phyloP scores from a whole-genome alignment of 2,888 invertebrate species.

The Caenorhabditis sp. region DNA sequence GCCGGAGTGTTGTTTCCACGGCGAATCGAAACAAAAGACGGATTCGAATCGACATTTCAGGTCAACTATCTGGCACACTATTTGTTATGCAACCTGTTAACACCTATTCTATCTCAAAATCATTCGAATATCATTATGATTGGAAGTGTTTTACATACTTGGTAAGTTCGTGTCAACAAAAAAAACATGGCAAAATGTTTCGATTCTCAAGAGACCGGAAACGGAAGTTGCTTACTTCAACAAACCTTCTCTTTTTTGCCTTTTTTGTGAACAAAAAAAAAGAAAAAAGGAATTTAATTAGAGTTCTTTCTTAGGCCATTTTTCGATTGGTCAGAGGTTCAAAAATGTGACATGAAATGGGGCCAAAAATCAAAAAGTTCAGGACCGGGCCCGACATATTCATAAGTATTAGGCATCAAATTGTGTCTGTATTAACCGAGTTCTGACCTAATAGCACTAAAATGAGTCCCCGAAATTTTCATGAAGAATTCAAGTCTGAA shows the following conservation, averaged over 20 bases:
- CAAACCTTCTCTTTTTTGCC: constrained; percentile 8
- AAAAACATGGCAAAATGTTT: neutral
- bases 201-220: neutral
- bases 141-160: constrained; percentile 67
- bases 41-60: constrained; percentile 66
- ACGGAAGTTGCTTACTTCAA: constrained; percentile 3
- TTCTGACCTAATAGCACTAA: too few species aligned
- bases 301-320: constrained; percentile 38
- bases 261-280: constrained; percentile 1
- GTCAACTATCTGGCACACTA: constrained; percentile 70
- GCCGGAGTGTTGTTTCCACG: constrained; percentile 63
- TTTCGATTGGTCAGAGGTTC: constrained; percentile 63
- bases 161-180: constrained; percentile 46
- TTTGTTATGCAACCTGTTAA: constrained; percentile 57
- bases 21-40: constrained; percentile 59
- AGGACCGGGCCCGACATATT: too few species aligned
- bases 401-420: too few species aligned
- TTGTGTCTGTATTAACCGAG: too few species aligned
- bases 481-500: too few species aligned
- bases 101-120: constrained; percentile 57
- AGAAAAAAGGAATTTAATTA: constrained; percentile 1
- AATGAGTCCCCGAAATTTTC: too few species aligned
- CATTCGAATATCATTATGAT: constrained; percentile 63
- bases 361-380: too few species aligned
- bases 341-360: neutral